Evolutionary conservation across 2,888 invertebrate species (phyloP), one percentile per base, ranked within the genome.

Genomic region (Caenorhabditis sp.): DNA sequence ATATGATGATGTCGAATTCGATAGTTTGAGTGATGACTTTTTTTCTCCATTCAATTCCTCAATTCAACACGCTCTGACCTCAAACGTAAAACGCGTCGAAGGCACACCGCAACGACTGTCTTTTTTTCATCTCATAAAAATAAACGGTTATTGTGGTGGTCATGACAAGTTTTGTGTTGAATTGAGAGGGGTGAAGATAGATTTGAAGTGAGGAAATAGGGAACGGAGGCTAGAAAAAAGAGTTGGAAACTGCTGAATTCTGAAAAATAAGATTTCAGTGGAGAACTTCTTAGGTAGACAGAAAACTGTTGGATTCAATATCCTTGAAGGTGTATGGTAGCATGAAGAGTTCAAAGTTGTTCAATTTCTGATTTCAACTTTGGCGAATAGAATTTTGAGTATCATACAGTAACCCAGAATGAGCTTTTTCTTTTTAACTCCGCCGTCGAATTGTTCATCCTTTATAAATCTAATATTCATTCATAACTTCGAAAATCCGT

Each of bases 111-210:
- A 72, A 58, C 77, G 59, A 68, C 73, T 81, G 68, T 69, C 74
- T 63, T 81, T 81, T 49, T 81, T 81, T 70, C 75, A 75, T 61
- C 69, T 74, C 85, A 88, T 88, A 88, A 88, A 88, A 88, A 85
- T 88, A 86, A 88, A 88, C 87, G 87, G 87, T 88, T 86, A 88
- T 88, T 88, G 87, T 85, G 72, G 85, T 70, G 82, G 83, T 74
- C 77, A 72, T 82, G 75, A 76, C 76, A 82, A 82, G 76, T 76
- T 82, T 79, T 82, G 44, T 82, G 63, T 66, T 72, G 70, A 69
- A 75, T 70, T 70, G 64, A 58, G 63, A 56, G 26, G 38, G 26
- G 16, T 5, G 24, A 26, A 26, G 31, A 16, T 26, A 35, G 58
- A 58, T 70, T 73, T 38, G 51, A 66, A 44, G 47, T 66, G 35